Base-by-base conservation (phyloP, 2,888 invertebrate species). In the Eristalis intricaria region DNA sequence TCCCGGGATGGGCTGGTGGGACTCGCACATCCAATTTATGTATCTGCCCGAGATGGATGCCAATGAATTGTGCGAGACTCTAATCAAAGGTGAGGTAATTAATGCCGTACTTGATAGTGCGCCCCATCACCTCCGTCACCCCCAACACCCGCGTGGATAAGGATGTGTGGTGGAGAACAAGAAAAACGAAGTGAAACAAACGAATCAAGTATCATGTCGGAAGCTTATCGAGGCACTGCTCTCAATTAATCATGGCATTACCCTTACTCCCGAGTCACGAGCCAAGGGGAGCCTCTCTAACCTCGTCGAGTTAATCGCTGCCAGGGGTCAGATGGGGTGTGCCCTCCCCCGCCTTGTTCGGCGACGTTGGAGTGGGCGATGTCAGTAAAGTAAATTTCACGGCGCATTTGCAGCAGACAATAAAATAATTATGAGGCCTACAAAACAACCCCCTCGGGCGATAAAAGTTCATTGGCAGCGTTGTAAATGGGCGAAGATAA, bases 321-420 rank as follows among this genome's bases (percentile, higher is more conserved):
- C 61, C 38, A 4, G 76, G 63, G 79, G 84, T 87, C 88, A 74
- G 63, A 79, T 58, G 56, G 78, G 66, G 61, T 35, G 73, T 19
- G 63, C 38, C n/a, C 70, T n/a, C 38, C n/a, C 70, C 13, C 23
- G 68, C 64, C 56, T 69, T n/a, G n/a, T n/a, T n/a, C n/a, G n/a
- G n/a, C 64, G 68, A 56, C 22, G 61, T n/a, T 65, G 65, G 68
- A 56, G 74, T 73, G 73, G 84, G 69, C 38, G 70, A 43, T 68
- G 43, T n/a, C 65, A 38, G 56, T 32, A 35, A 43, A 89, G 90
- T 90, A 90, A 90, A 91, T 90, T 90, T 90, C 89, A 90, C 89
- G 90, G 90, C 89, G 89, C 90, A 90, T 91, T 90, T 90, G 89
- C 90, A 89, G 89, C 82, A 88, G 89, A 91, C 90, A 90, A 90